Evolutionary conservation across 1,140 invertebrate species (phyloP).

Genomic region (Drosophila albomicans): DNA sequence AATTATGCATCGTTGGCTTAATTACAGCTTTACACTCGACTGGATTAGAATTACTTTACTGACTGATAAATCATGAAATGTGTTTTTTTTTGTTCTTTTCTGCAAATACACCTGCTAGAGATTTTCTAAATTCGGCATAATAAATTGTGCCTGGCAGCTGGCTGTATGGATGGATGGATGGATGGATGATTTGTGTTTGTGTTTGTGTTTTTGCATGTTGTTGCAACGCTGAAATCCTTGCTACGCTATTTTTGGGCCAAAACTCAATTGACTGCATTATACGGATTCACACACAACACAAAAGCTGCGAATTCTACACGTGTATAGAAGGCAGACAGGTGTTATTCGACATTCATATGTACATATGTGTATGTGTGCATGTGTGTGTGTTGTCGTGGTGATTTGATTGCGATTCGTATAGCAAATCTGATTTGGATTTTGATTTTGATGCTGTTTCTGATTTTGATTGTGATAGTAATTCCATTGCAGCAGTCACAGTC

Average conservation of each 20-base stretch:
- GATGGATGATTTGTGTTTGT: slow-evolving; percentile 42
- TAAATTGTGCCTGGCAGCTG: slow-evolving; percentile 54
- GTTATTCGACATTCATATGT: slow-evolving; percentile 19
- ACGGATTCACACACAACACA: slow-evolving; percentile 19
- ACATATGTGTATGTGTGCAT: too few species aligned
- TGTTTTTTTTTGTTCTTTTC: neutral
- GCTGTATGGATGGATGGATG: slow-evolving; percentile 3
- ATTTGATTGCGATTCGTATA: slow-evolving; percentile 59
- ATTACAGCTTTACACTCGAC: slow-evolving; percentile 50
- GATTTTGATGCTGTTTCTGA: slow-evolving; percentile 61
- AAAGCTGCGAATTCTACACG: slow-evolving; percentile 6
- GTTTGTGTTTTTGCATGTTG: slow-evolving; percentile 24
- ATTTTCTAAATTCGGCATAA: slow-evolving; percentile 58
- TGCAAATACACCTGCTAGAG: slow-evolving; percentile 9
- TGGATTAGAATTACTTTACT: slow-evolving; percentile 48
- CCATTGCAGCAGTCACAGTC: slow-evolving; percentile 22
- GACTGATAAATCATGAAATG: too few species aligned
- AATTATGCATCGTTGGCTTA: slow-evolving; percentile 50
- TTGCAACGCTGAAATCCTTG: slow-evolving; percentile 44
- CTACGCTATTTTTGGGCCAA: slow-evolving; percentile 31
- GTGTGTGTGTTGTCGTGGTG: slow-evolving; percentile 32
- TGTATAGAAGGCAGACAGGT: slow-evolving; percentile 48
- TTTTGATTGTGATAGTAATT: slow-evolving; percentile 50
- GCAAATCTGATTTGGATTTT: slow-evolving; percentile 42
- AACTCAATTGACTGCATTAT: slow-evolving; percentile 80